phyloP scores from a whole-genome alignment of 2,113 vertebrate species.

The Chelonoidis abingdonii region DNA sequence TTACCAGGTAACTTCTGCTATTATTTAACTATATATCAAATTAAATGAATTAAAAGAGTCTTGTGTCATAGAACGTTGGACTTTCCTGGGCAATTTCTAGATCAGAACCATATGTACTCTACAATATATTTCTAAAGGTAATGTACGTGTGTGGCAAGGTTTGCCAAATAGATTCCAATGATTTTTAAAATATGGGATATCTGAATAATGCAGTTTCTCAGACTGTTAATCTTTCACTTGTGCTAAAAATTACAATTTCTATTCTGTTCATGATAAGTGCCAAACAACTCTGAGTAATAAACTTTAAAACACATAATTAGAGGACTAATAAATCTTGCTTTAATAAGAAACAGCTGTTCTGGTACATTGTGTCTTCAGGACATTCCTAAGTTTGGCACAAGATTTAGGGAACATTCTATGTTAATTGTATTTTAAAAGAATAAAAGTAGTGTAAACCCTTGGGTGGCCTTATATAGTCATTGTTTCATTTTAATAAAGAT shows the following conservation, averaged over 20 bases:
- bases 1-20: constrained; percentile 51
- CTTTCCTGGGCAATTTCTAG: constrained; percentile 27
- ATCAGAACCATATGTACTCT: constrained; percentile 33
- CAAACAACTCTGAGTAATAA: constrained; percentile 69
- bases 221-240: constrained; percentile 33
- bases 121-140: constrained; percentile 13
- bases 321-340: constrained; percentile 80
- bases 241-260: constrained; percentile 60
- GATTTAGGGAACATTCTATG: constrained; percentile 15
- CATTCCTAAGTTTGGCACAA: constrained; percentile 46
- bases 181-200: constrained; percentile 11
- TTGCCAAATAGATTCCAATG: constrained; percentile 24
- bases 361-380: constrained; percentile 59
- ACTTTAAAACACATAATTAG: constrained; percentile 75
- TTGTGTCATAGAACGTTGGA: not conserved
- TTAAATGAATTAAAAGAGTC: constrained; percentile 40
- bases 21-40: constrained; percentile 36
- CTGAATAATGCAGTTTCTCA: constrained; percentile 38
- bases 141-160: not conserved
- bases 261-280: constrained; percentile 61
- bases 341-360: constrained; percentile 80
- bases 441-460: constrained; percentile 30
- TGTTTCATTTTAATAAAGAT: not conserved
- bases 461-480: not conserved
- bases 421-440: constrained; percentile 59